phyloP scores from a whole-genome alignment of 2,113 vertebrate genomes.

The Hirundichthys speculiger region DNA sequence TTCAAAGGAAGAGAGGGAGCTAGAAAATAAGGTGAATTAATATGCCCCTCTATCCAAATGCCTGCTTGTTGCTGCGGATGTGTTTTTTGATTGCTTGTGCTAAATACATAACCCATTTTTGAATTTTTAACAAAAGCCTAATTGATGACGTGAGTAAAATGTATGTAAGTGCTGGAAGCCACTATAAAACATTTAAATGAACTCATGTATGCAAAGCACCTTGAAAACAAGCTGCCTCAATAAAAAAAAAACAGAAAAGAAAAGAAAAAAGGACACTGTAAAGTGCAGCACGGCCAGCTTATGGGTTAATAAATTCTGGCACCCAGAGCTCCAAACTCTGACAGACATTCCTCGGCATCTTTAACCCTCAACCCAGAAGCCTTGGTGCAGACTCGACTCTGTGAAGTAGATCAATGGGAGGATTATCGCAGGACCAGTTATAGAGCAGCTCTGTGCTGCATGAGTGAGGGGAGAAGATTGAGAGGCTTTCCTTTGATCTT shows the following conservation, averaged over 20 bases:
- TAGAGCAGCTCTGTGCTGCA: constrained; percentile 73
- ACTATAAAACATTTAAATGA: constrained; percentile 61
- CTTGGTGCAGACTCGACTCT: constrained; percentile 61
- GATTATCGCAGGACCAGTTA: constrained; percentile 75
- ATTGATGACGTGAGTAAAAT: constrained; percentile 64
- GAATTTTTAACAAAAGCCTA: constrained; percentile 55
- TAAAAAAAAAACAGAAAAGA: constrained; percentile 16
- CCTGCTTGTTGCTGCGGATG: constrained; percentile 54
- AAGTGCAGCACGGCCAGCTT: constrained; percentile 9
- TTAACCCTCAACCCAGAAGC: constrained; percentile 72
- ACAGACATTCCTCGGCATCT: constrained; percentile 74
- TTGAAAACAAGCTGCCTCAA: constrained; percentile 51
- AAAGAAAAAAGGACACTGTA: constrained; percentile 33
- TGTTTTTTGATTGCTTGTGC: constrained; percentile 69
- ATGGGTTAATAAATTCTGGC: constrained; percentile 62
- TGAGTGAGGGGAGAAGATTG: constrained; percentile 75
- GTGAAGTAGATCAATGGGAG: constrained; percentile 78
- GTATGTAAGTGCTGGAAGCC: constrained; percentile 47
- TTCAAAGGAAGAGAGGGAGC: constrained; percentile 73
- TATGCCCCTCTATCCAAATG: constrained; percentile 26
- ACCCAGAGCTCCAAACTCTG: constrained; percentile 55
- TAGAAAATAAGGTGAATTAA: constrained; percentile 73
- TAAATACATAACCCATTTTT: constrained; percentile 67
- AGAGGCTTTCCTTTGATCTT: constrained; percentile 77
- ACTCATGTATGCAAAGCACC: constrained; percentile 41